These are phyloP conservation scores for Diachasmimorpha longicaudata DNA, from an alignment of 1,140 invertebrate species.

Conservation along the genomic window DNA sequence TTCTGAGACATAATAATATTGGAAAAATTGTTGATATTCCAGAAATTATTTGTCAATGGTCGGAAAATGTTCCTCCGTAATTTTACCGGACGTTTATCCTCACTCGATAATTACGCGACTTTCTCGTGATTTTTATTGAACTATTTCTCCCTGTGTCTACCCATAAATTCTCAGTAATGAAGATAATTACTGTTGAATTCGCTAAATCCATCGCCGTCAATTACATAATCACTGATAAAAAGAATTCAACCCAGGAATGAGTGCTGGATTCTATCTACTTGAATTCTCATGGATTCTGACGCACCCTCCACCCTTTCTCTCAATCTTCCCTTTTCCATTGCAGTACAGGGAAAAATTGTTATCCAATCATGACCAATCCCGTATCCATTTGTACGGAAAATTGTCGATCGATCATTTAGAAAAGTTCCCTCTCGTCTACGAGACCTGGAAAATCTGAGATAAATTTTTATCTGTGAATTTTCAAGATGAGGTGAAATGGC, in stretches of 20 bases:
- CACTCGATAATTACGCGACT: too few species aligned
- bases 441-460: not conserved
- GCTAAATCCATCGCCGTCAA: too few species aligned
- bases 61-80: too few species aligned
- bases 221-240: too few species aligned
- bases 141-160: too few species aligned
- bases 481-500: not conserved
- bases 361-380: not conserved
- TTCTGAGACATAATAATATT: too few species aligned
- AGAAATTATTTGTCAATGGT: too few species aligned
- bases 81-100: too few species aligned
- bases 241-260: not conserved
- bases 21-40: too few species aligned
- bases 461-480: not conserved
- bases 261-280: not conserved
- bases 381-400: not conserved
- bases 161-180: too few species aligned
- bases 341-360: not conserved
- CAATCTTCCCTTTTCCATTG: not conserved
- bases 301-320: not conserved
- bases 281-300: not conserved
- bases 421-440: not conserved
- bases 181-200: too few species aligned
- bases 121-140: too few species aligned
- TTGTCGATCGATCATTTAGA: slow-evolving; percentile 2